Evolutionary conservation across 2,113 vertebrate genomes (phyloP).

Genomic region (Cololabis saira): DNA sequence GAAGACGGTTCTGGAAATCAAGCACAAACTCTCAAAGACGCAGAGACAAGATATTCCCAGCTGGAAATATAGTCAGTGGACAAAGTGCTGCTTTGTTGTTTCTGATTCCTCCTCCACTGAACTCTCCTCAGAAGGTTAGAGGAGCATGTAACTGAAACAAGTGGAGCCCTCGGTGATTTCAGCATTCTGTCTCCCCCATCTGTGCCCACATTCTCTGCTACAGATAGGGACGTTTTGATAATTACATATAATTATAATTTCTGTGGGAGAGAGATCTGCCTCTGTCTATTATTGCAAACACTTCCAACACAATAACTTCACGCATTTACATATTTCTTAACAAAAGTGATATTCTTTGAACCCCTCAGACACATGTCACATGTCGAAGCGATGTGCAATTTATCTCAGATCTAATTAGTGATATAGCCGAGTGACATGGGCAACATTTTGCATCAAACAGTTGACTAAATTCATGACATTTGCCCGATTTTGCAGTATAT

Average conservation of each 20-base stretch:
- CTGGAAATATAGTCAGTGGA: constrained; percentile 47
- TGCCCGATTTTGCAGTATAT: constrained; percentile 35
- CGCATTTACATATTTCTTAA: constrained; percentile 79
- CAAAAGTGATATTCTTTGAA: constrained; percentile 77
- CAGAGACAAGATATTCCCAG: constrained; percentile 28
- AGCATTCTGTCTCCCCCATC: constrained; percentile 67
- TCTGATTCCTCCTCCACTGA: constrained; percentile 46
- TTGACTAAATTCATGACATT: constrained; percentile 45
- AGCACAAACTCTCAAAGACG: constrained; percentile 34
- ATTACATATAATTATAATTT: constrained; percentile 81
- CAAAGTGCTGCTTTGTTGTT: constrained; percentile 43
- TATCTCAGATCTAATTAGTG: constrained; percentile 60
- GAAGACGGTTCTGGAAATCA: constrained; percentile 49
- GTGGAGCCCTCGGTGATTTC: constrained; percentile 68
- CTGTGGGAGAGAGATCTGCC: constrained; percentile 79
- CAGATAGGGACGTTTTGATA: constrained; percentile 78
- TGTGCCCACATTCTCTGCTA: constrained; percentile 74
- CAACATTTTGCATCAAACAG: constrained; percentile 56
- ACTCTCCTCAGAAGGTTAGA: constrained; percentile 71
- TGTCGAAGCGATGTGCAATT: constrained; percentile 50
- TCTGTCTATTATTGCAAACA: constrained; percentile 79
- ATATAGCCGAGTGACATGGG: constrained; percentile 55
- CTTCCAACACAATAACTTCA: constrained; percentile 78
- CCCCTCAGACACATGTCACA: constrained; percentile 62
- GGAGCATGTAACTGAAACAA: constrained; percentile 73